These are phyloP conservation scores for Cecidostiba fungosa DNA, from an alignment of 2,888 invertebrate species.

Conservation along the genomic window DNA sequence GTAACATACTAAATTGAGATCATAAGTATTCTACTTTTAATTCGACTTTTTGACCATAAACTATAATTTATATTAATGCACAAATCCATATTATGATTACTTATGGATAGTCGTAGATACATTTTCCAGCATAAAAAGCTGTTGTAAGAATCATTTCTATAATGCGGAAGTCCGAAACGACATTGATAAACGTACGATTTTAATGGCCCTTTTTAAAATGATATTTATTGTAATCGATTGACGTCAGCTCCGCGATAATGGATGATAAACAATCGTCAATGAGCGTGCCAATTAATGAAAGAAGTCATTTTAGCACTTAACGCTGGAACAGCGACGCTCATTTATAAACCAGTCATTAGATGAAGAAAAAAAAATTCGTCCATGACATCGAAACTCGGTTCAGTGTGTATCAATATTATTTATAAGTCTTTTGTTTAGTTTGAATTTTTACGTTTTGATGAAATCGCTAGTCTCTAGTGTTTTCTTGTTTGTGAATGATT, in stretches of 20 bases:
- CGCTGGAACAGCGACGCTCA: conserved; percentile 28
- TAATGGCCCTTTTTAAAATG: conserved; percentile 17
- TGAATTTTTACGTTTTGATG: conserved; percentile 49
- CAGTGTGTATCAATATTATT: conserved; percentile 55
- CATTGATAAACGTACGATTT: conserved; percentile 55
- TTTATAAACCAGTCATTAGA: conserved; percentile 37
- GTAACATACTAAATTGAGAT: neutral
- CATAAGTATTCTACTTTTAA: neutral
- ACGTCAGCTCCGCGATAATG: conserved; percentile 22
- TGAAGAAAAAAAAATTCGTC: conserved; percentile 40
- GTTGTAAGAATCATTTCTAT: neutral
- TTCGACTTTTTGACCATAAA: neutral
- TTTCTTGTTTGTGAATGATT: conserved; percentile 63
- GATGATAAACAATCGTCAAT: conserved; percentile 53
- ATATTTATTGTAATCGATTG: conserved; percentile 33
- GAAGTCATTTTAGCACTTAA: conserved; percentile 15
- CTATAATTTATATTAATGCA: neutral
- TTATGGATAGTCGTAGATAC: neutral
- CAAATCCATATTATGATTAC: conserved; percentile 19
- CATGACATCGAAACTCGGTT: conserved; percentile 58
- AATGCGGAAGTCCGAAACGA: neutral
- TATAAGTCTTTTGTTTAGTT: conserved; percentile 31
- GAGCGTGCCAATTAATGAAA: conserved; percentile 56
- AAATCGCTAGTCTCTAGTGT: conserved; percentile 63
- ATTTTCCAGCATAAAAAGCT: neutral